Evolutionary conservation across 2,888 invertebrate species (phyloP), one percentile per base, ranked within the genome.

Genomic region (Nemotelus nigrinus): DNA sequence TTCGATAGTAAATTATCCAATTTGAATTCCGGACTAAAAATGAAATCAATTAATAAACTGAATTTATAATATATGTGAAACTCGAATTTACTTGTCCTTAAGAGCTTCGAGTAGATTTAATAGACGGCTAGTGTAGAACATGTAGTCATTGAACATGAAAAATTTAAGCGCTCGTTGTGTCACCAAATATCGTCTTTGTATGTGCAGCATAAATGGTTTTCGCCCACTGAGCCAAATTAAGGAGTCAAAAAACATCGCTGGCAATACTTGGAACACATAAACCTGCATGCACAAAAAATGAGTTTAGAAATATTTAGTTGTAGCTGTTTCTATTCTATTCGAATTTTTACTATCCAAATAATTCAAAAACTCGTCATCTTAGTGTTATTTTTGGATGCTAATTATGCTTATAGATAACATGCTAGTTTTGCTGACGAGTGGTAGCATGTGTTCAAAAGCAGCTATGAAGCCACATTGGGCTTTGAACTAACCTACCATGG

Each of bases 11-110:
- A 43, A 10, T n/a, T 43, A 45, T 70, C 71, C 10, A 71, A 63
- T 39, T 44, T 5, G 45, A 77, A 77, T 3, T 71, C 77, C 5
- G 71, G 71, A 53, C 77, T 77, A n/a, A 43, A 76, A 65, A 57
- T 41, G 3, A 7, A 47, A n/a, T 8, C 8, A 44, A 41, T 44
- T 43, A 44, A 57, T 8, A 2, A 43, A 5, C n/a, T 41, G n/a
- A 44, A 72, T 25, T 45, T 58, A 45, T 4, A 57, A 3, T 43
- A 71, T 57, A 25, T 53, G 7, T 50, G 8, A 50, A 53, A 53
- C 7, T 39, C 8, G 5, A 50, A 57, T 44, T 71, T 60, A 74
- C 65, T 43, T 44, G 3, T 53, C 53, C 39, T 65, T 76, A 25
- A 55, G 39, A 4, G 8, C 25, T 6, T 76, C 53, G 4, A 55